These are phyloP conservation scores for Euphonia xanthogaster DNA, from an alignment of 2,797 vertebrate species.

Conservation along the genomic window DNA sequence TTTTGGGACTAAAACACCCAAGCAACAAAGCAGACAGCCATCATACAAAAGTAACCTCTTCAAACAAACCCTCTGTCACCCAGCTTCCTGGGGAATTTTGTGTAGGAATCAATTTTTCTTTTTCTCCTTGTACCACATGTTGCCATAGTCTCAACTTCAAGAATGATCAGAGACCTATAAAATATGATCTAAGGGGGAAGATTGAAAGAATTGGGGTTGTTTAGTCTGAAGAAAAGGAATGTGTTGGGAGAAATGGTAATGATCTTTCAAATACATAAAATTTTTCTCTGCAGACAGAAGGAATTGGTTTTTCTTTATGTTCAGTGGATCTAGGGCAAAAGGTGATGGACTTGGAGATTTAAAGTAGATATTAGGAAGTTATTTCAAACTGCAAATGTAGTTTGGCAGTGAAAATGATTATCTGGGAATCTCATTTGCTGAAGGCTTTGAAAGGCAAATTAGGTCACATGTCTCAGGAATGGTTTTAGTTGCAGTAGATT, in stretches of 20 bases:
- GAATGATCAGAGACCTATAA: slow-evolving; percentile 29
- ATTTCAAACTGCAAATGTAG: not conserved
- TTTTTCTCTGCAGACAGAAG: not conserved
- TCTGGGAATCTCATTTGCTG: not conserved
- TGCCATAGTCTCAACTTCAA: not conserved
- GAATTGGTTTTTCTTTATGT: not conserved
- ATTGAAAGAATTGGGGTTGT: slow-evolving; percentile 46
- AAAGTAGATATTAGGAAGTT: not conserved
- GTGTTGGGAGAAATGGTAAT: not conserved
- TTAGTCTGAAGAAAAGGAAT: not conserved
- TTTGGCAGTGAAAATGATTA: not conserved
- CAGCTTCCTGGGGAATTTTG: not conserved
- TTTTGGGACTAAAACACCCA: not conserved
- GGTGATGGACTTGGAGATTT: not conserved
- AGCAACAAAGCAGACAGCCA: not conserved
- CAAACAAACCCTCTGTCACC: not conserved
- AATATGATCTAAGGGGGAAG: slow-evolving; percentile 11
- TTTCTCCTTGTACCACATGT: not conserved
- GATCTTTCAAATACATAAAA: not conserved
- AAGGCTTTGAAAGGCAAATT: not conserved
- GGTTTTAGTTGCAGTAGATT: not conserved
- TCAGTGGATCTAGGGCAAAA: not conserved
- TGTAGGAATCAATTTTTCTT: not conserved
- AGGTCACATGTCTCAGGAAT: not conserved
- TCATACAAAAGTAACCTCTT: not conserved